phyloP scores from a whole-genome alignment of 2,113 vertebrate genomes.

The Mugil cephalus region DNA sequence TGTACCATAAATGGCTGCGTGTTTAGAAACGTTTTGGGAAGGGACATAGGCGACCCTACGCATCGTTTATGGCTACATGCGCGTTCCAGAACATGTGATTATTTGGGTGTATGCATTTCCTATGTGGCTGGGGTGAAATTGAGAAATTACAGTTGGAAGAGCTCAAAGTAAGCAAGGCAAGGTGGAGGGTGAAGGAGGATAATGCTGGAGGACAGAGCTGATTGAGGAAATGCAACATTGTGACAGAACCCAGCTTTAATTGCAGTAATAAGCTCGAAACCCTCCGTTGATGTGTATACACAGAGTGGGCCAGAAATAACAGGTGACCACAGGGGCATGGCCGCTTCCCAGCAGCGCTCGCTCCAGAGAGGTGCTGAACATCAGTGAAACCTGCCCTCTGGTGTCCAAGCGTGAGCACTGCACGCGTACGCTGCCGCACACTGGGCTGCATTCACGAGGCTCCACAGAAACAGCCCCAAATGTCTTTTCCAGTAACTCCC shows the following conservation, averaged over 20 bases:
- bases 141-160: slow-evolving; percentile 77
- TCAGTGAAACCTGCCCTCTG: slow-evolving; percentile 76
- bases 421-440: slow-evolving; percentile 22
- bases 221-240: slow-evolving; percentile 76
- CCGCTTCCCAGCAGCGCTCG: slow-evolving; percentile 27
- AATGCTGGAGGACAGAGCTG: slow-evolving; percentile 59
- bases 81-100: slow-evolving; percentile 81
- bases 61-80: slow-evolving; percentile 69
- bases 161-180: slow-evolving; percentile 72
- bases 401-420: slow-evolving; percentile 56
- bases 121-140: slow-evolving; percentile 73
- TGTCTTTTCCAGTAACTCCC: slow-evolving; percentile 74
- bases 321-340: slow-evolving; percentile 54
- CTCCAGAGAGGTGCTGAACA: neutral
- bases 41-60: slow-evolving; percentile 62
- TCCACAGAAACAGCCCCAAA: slow-evolving; percentile 61
- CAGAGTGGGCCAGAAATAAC: slow-evolving; percentile 72
- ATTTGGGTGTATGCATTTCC: slow-evolving; percentile 84
- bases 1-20: slow-evolving; percentile 59
- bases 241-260: slow-evolving; percentile 71
- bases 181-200: slow-evolving; percentile 72
- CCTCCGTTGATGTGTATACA: slow-evolving; percentile 60
- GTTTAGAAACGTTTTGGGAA: slow-evolving; percentile 55
- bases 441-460: slow-evolving; percentile 52
- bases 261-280: slow-evolving; percentile 64